These are phyloP conservation scores for Troides aeacus DNA, from an alignment of 2,888 invertebrate genomes.

Conservation along the genomic window DNA sequence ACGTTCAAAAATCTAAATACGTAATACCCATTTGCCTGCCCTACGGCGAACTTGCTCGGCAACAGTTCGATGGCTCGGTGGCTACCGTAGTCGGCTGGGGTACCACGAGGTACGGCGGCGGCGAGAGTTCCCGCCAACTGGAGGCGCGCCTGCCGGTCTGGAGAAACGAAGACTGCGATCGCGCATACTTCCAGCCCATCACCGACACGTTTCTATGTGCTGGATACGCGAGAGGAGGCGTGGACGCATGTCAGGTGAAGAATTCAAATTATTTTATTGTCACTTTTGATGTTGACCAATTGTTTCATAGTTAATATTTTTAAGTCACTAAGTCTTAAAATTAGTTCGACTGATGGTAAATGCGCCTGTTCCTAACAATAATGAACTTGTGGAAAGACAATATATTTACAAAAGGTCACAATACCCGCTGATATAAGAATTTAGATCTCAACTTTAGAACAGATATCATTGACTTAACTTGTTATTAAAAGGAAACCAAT, in stretches of 20 bases:
- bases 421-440: too few relatives aligned
- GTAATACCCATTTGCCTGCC: conserved; percentile 94
- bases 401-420: too few relatives aligned
- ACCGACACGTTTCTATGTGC: conserved; percentile 94
- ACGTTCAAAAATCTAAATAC: conserved; percentile 90
- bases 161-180: conserved; percentile 93
- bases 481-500: too few relatives aligned
- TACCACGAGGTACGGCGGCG: conserved; percentile 92
- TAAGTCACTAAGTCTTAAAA: too few relatives aligned
- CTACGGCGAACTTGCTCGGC: conserved; percentile 71
- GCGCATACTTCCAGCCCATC: conserved; percentile 95
- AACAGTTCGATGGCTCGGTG: conserved; percentile 85
- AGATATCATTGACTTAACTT: too few relatives aligned
- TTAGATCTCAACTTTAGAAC: too few relatives aligned
- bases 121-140: conserved; percentile 91
- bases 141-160: conserved; percentile 93
- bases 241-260: conserved; percentile 93
- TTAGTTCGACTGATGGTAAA: too few relatives aligned
- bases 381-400: too few relatives aligned
- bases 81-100: conserved; percentile 97
- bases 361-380: too few relatives aligned
- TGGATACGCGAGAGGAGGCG: conserved; percentile 92
- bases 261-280: not conserved
- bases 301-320: too few relatives aligned
- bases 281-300: not conserved